A percentile compares a stretch with the other conserved stretches of the same genome.
Conservation (phyloP, 2,113 vertebrate genomes). For the Gobius niger region DNA sequence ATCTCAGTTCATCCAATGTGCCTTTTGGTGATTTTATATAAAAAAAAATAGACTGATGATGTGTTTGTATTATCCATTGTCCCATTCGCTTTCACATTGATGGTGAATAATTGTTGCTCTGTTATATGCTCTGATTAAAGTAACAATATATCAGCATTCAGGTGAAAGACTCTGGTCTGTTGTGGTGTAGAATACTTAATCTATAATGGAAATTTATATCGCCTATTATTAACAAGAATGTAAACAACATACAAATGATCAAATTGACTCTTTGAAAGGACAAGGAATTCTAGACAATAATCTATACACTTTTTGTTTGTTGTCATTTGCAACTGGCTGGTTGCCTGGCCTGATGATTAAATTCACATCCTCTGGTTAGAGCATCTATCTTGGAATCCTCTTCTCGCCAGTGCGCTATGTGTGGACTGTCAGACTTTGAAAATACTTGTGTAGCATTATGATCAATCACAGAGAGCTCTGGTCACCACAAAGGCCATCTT, state of each 20-base stretch:
- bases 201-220: neutral
- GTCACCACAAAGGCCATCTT: slow-evolving; percentile 29
- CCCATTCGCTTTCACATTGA: neutral
- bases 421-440: slow-evolving; percentile 42
- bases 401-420: slow-evolving; percentile 21
- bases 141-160: too few relatives aligned
- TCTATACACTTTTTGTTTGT: too few relatives aligned
- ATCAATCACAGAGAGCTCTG: slow-evolving; percentile 48
- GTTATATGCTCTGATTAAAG: neutral
- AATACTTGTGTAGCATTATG: slow-evolving; percentile 27
- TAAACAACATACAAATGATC: too few relatives aligned
- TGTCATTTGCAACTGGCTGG: too few relatives aligned
- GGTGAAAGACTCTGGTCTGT: neutral
- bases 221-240: too few relatives aligned
- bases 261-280: too few relatives aligned
- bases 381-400: slow-evolving; percentile 41
- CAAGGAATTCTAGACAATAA: too few relatives aligned
- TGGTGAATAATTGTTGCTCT: neutral
- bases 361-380: slow-evolving; percentile 1
- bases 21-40: slow-evolving; percentile 10
- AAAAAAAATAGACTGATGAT: slow-evolving; percentile 19
- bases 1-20: slow-evolving; percentile 45
- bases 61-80: slow-evolving; percentile 10
- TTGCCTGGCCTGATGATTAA: too few relatives aligned
- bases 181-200: too few relatives aligned